phyloP scores from a whole-genome alignment of 2,797 vertebrate species.

The Pseudochromis fuscus region DNA sequence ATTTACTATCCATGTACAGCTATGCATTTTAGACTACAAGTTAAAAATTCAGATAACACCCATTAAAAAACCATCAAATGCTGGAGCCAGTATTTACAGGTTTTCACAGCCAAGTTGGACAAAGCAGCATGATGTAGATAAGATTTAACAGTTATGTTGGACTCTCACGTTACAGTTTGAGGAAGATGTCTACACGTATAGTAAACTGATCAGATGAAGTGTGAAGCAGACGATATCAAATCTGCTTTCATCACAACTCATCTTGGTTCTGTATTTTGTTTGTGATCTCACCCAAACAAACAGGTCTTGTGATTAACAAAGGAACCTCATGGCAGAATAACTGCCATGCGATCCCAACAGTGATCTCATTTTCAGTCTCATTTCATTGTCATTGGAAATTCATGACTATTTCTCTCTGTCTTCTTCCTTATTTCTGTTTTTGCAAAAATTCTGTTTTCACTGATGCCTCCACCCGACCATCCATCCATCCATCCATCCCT shows the following conservation, averaged over 20 bases:
- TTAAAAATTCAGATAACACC: no score
- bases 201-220: background rate
- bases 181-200: background rate
- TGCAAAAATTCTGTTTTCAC: slow-evolving; percentile 13
- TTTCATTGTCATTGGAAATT: slow-evolving; percentile 40
- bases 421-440: slow-evolving; percentile 37
- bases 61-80: no score
- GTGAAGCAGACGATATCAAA: background rate
- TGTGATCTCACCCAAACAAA: slow-evolving; percentile 5
- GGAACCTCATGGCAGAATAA: slow-evolving; percentile 11
- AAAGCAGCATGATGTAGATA: background rate
- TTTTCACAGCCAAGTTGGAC: background rate
- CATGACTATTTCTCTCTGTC: slow-evolving; percentile 35
- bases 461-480: slow-evolving; percentile 18
- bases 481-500: slow-evolving; percentile 32
- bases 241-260: background rate
- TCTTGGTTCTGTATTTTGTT: slow-evolving; percentile 19
- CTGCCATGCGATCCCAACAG: slow-evolving; percentile 18
- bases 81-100: no score
- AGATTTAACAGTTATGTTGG: background rate
- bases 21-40: no score
- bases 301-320: slow-evolving; percentile 25
- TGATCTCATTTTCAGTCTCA: slow-evolving; percentile 8
- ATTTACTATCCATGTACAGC: no score
- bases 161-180: background rate